These are phyloP conservation scores for Trichogramma evanescens DNA, from an alignment of 2,888 invertebrate species.

Conservation along the genomic window DNA sequence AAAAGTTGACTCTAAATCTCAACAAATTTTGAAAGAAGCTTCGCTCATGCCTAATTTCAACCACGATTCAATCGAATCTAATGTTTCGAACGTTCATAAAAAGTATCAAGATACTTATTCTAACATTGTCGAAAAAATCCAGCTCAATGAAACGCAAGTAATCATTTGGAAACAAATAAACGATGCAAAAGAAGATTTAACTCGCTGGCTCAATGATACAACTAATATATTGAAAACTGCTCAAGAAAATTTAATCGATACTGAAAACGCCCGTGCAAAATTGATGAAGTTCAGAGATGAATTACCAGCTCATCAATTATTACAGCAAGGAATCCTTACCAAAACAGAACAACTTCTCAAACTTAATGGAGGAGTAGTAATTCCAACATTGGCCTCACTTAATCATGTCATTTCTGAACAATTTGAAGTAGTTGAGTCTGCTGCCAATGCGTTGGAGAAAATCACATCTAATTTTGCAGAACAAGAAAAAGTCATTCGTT, in stretches of 20 bases:
- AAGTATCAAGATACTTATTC: slow-evolving; percentile 68
- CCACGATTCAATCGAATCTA: slow-evolving; percentile 50
- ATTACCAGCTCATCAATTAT: slow-evolving; percentile 67
- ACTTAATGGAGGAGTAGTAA: slow-evolving; percentile 64
- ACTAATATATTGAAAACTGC: slow-evolving; percentile 70
- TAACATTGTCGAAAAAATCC: slow-evolving; percentile 64
- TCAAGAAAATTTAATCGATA: slow-evolving; percentile 70
- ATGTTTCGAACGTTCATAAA: slow-evolving; percentile 58
- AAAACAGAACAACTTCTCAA: slow-evolving; percentile 75
- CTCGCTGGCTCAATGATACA: slow-evolving; percentile 78
- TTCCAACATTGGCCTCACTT: slow-evolving; percentile 63
- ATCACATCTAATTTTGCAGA: slow-evolving; percentile 68
- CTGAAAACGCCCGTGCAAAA: slow-evolving; percentile 70
- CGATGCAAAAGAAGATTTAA: slow-evolving; percentile 73
- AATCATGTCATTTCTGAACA: slow-evolving; percentile 65
- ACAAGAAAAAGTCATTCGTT: slow-evolving; percentile 66
- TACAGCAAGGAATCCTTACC: slow-evolving; percentile 68
- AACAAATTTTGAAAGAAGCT: slow-evolving; percentile 63
- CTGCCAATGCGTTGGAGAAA: slow-evolving; percentile 68
- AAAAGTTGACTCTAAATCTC: slow-evolving; percentile 69
- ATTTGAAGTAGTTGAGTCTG: slow-evolving; percentile 65
- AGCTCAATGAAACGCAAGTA: slow-evolving; percentile 78
- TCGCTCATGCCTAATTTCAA: slow-evolving; percentile 64
- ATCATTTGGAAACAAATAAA: slow-evolving; percentile 92
- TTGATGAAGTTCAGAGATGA: slow-evolving; percentile 81